A percentile compares a stretch with the other conserved stretches of the same genome.
Conservation (phyloP, 2,888 invertebrate species). For the Congeria kusceri region DNA sequence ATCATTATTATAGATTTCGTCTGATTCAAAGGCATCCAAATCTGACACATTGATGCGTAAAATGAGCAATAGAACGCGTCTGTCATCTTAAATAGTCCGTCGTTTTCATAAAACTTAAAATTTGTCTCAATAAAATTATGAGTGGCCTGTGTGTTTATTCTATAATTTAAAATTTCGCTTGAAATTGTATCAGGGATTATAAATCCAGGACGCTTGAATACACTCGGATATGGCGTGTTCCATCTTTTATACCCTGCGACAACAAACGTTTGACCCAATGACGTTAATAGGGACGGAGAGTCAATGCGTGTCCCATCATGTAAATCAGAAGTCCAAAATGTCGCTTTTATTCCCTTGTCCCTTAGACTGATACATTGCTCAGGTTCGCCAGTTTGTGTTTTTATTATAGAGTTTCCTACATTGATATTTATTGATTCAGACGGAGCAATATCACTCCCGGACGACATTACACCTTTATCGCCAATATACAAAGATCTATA, state of each 20-base stretch:
- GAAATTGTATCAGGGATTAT: not conserved
- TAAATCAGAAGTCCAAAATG: conserved; percentile 6
- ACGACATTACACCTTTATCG: too few relatives aligned
- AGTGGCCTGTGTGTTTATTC: not conserved
- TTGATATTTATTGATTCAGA: not conserved
- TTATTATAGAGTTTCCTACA: not conserved
- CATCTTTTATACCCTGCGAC: not conserved
- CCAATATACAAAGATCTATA: too few relatives aligned
- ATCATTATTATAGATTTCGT: not conserved
- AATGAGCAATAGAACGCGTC: conserved; percentile 1
- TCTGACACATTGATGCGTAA: conserved; percentile 1
- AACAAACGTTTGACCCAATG: not conserved
- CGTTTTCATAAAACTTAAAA: conserved; percentile 1
- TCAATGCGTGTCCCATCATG: not conserved
- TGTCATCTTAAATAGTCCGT: not conserved
- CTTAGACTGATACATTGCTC: not conserved
- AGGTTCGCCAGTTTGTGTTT: not conserved
- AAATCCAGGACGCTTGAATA: not conserved
- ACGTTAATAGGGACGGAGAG: not conserved
- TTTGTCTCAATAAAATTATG: not conserved
- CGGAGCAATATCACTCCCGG: too few relatives aligned
- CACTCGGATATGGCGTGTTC: not conserved
- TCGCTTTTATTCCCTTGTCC: not conserved
- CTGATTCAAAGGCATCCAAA: not conserved
- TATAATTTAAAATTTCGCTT: not conserved